Base-by-base conservation (phyloP, 1,140 invertebrate species). In the Ceratitis capitata region DNA sequence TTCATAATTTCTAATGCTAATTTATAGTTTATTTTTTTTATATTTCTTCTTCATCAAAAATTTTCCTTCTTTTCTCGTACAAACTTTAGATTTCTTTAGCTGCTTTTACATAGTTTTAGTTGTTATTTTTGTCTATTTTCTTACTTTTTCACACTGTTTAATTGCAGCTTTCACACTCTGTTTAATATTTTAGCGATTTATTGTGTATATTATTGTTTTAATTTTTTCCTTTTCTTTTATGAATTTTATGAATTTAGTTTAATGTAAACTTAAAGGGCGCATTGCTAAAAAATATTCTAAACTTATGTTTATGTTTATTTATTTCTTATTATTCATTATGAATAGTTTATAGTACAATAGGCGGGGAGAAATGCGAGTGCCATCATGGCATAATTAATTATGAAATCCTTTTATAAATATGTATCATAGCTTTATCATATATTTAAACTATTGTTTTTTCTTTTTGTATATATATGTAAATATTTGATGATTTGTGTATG, bases 311-410 rank as follows among this genome's bases (percentile, higher is more conserved):
- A n/a, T n/a, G n/a, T n/a, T n/a, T n/a, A n/a, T n/a, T n/a, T n/a
- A n/a, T n/a, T n/a, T n/a, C n/a, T n/a, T n/a, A n/a, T n/a, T 78
- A 78, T 78, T 78, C 69, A 78, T 78, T 78, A 78, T 78, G 69
- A 45, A 78, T 78, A 78, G 69, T 78, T 78, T 78, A 26, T 78
- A n/a, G n/a, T n/a, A 78, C 69, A 78, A 78, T 78, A 78, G 69
- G 69, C 39, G 69, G 69, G 69, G 69, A 45, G 69, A 78, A 45
- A 78, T 78, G 69, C 69, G 69, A 45, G 35, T 35, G 69, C 39
- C 69, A 78, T n/a, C 69, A 78, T 47, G 69, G 69, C 39, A 12
- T 78, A 23, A 47, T 35, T 23, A 39, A 23, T 42, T 45, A 12
- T n/a, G n/a, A n/a, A n/a, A n/a, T n/a, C n/a, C n/a, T 32, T 16